phyloP scores from a whole-genome alignment of 2,113 vertebrate genomes.

The Platysteira castanea region DNA sequence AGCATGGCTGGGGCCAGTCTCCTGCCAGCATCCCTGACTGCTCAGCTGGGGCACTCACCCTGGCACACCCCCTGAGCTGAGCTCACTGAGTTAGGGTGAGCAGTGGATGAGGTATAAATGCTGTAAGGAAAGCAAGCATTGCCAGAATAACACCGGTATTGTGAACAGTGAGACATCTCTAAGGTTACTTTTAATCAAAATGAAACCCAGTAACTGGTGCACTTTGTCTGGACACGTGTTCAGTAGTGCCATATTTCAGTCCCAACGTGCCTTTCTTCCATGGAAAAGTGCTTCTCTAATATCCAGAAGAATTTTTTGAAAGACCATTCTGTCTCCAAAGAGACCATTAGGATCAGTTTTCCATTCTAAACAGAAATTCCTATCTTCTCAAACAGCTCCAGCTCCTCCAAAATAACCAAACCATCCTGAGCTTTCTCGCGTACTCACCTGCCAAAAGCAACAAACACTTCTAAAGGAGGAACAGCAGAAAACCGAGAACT shows the following conservation, averaged over 20 bases:
- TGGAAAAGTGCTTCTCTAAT: neutral
- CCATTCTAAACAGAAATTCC: constrained; percentile 26
- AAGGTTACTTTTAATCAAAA: neutral
- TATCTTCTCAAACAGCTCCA: neutral
- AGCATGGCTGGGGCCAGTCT: neutral
- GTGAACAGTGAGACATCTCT: neutral
- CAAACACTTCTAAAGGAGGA: neutral
- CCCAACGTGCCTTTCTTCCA: neutral
- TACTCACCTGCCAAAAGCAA: constrained; percentile 41
- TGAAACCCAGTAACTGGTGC: neutral
- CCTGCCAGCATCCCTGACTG: neutral
- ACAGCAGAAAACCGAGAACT: neutral
- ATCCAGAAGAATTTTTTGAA: neutral
- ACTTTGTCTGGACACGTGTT: neutral
- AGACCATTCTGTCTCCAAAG: constrained; percentile 29
- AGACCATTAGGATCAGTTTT: constrained; percentile 21
- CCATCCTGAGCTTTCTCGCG: neutral
- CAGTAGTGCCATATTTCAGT: neutral
- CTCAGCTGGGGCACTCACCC: neutral
- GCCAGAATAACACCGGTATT: neutral
- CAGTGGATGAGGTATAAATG: neutral
- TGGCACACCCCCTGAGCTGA: neutral
- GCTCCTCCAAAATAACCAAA: constrained; percentile 55
- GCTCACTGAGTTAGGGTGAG: neutral
- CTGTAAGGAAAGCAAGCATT: neutral